Evolutionary conservation across 2,797 vertebrate species (phyloP).

Genomic region (Intellagama lesueurii): DNA sequence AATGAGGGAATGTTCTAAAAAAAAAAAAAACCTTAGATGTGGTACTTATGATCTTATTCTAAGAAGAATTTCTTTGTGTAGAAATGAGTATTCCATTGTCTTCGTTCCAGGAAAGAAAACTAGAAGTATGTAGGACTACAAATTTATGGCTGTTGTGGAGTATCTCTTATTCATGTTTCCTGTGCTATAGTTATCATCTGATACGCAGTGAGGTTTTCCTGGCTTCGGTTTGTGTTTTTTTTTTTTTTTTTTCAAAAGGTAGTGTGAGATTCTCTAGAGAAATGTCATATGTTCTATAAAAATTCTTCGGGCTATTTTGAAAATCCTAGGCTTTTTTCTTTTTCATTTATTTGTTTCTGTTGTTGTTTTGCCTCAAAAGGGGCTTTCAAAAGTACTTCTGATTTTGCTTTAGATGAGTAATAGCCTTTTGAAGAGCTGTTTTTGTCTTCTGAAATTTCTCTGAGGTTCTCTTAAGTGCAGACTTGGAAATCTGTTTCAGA

Average conservation of each 20-base stretch:
- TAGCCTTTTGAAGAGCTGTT: background rate
- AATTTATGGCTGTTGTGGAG: background rate
- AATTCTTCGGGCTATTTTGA: background rate
- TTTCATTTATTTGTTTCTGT: background rate
- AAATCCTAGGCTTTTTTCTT: background rate
- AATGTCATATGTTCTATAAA: background rate
- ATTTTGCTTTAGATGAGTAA: background rate
- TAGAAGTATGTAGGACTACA: background rate
- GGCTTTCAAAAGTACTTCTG: background rate
- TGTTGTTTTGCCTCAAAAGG: too few relatives aligned
- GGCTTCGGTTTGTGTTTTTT: background rate
- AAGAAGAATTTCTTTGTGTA: background rate
- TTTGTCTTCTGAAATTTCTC: background rate
- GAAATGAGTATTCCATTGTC: background rate
- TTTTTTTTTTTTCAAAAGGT: background rate
- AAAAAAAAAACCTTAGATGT: conserved; percentile 26
- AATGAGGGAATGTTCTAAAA: conserved; percentile 35
- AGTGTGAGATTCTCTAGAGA: background rate
- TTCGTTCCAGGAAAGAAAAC: background rate
- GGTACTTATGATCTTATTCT: conserved; percentile 8
- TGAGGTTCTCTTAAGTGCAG: background rate
- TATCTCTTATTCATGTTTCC: background rate
- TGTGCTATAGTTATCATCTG: background rate
- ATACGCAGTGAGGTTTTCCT: conserved; percentile 6
- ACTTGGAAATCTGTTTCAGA: background rate